These are phyloP conservation scores for Nanger granti DNA, from an alignment of 2,113 vertebrate species.

Conservation along the genomic window DNA sequence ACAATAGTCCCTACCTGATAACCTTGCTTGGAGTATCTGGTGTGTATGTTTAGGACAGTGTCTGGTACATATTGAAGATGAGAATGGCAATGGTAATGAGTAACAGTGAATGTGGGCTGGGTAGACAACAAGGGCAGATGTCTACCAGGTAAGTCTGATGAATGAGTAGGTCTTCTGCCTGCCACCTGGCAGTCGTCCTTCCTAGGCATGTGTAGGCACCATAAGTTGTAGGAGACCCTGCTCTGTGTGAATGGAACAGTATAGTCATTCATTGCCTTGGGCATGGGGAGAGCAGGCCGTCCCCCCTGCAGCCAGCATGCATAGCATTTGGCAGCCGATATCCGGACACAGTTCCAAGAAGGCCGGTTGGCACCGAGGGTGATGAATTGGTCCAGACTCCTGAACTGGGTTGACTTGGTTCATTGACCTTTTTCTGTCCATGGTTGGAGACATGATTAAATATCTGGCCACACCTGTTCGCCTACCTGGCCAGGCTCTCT, in stretches of 20 bases:
- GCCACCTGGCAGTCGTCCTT: neutral
- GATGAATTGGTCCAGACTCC: constrained; percentile 35
- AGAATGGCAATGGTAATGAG: neutral
- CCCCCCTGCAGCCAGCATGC: neutral
- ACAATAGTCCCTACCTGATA: neutral
- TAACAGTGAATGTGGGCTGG: neutral
- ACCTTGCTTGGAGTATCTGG: neutral
- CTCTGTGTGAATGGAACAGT: neutral
- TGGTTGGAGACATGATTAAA: constrained; percentile 41
- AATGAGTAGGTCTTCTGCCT: neutral
- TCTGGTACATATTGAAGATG: neutral
- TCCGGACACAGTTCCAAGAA: constrained; percentile 35
- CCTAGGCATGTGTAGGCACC: neutral
- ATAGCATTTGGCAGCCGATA: constrained; percentile 19
- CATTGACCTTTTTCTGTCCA: constrained; percentile 33
- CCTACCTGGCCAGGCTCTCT: constrained; percentile 8
- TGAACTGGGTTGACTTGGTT: constrained; percentile 16
- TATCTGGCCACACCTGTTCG: constrained; percentile 38
- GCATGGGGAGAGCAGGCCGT: neutral
- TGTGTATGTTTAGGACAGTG: neutral
- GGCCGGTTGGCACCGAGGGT: constrained; percentile 41
- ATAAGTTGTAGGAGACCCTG: neutral
- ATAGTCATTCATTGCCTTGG: neutral
- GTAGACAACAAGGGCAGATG: neutral
- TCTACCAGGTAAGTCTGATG: neutral